phyloP scores from a whole-genome alignment of 2,113 vertebrate genomes.

The Gadus macrocephalus region DNA sequence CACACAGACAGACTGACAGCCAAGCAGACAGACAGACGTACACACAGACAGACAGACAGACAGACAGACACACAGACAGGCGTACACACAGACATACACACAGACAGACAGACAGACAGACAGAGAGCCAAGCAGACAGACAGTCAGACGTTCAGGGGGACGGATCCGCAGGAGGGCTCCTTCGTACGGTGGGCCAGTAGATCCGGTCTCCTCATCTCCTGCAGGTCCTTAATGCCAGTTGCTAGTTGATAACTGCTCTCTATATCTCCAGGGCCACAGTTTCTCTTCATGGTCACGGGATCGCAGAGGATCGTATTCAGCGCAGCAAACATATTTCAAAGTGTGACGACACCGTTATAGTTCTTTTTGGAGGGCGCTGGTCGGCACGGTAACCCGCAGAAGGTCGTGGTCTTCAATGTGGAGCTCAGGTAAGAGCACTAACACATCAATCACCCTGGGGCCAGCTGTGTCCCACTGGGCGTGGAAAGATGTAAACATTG shows the following conservation, averaged over 20 bases:
- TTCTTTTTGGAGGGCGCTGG: constrained; percentile 20
- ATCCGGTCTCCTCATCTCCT: constrained; percentile 8
- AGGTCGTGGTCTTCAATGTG: constrained; percentile 51
- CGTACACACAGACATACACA: too few relatives aligned
- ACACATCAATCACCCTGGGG: too few relatives aligned
- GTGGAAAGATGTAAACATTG: too few relatives aligned
- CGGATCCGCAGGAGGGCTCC: constrained; percentile 27
- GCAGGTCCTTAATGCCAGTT: constrained; percentile 8
- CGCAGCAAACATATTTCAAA: not conserved
- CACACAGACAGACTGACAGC: too few relatives aligned
- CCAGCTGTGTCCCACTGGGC: not conserved
- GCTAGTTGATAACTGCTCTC: constrained; percentile 15
- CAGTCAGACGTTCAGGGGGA: constrained; percentile 31
- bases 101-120: too few relatives aligned
- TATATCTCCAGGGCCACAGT: constrained; percentile 16
- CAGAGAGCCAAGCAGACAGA: too few relatives aligned
- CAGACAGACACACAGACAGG: too few relatives aligned
- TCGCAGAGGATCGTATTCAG: constrained; percentile 5
- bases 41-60: constrained; percentile 8
- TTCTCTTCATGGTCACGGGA: constrained; percentile 12
- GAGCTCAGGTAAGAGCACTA: constrained; percentile 60
- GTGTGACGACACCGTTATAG: not conserved
- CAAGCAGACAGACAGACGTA: not conserved
- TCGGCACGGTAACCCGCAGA: constrained; percentile 33
- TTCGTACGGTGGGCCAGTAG: too few relatives aligned